phyloP scores from a whole-genome alignment of 1,140 invertebrate species.

The Chlorops oryzae region DNA sequence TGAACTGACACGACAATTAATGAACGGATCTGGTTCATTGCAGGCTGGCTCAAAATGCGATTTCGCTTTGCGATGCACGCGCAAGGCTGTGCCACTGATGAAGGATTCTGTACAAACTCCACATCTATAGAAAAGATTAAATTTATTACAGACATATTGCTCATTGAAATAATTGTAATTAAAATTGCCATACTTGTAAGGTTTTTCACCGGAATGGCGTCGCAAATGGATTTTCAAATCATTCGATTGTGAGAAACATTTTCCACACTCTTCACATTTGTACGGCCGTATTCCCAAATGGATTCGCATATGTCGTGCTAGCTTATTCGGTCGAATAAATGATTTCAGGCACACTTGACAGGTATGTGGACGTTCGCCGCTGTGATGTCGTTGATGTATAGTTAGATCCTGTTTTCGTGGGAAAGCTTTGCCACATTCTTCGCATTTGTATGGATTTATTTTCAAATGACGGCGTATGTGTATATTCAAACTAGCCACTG shows the following conservation, averaged over 20 bases:
- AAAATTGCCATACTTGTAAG: too few species aligned
- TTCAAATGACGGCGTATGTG: constrained; percentile 55
- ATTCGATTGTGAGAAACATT: constrained; percentile 55
- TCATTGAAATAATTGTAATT: too few species aligned
- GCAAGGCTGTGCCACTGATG: constrained; percentile 33
- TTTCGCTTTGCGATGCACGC: constrained; percentile 29
- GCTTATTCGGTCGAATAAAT: constrained; percentile 51
- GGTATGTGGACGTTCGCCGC: constrained; percentile 53
- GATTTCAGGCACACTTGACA: constrained; percentile 52
- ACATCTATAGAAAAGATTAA: too few species aligned
- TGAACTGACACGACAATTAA: constrained; percentile 5
- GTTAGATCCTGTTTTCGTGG: constrained; percentile 34
- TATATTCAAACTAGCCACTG: constrained; percentile 52
- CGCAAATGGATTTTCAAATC: constrained; percentile 53
- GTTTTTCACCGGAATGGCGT: constrained; percentile 53
- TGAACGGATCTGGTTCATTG: constrained; percentile 2
- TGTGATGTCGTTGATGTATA: constrained; percentile 53
- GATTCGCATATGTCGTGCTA: constrained; percentile 56
- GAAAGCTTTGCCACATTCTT: constrained; percentile 32
- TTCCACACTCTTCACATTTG: constrained; percentile 52
- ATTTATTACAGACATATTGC: too few species aligned
- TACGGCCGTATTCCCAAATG: constrained; percentile 56
- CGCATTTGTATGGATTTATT: constrained; percentile 38
- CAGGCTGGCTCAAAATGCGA: constrained; percentile 14
- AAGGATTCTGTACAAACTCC: constrained; percentile 30